phyloP scores from a whole-genome alignment of 2,888 invertebrate genomes.

The Drosophila ezoana region DNA sequence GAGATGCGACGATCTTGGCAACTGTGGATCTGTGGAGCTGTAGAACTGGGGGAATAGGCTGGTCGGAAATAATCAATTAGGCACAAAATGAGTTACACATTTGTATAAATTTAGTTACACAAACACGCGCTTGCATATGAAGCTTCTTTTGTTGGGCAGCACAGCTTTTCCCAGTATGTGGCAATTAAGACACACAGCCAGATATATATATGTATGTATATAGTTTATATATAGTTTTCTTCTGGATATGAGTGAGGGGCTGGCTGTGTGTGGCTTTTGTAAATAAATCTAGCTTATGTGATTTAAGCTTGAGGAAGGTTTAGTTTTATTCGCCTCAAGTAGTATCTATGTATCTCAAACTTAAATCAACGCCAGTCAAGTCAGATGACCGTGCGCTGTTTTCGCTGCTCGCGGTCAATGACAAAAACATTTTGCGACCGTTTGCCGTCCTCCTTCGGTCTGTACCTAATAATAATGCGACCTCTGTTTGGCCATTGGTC shows the following conservation, averaged over 20 bases:
- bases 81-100: conserved; percentile 76
- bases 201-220: neutral
- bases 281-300: conserved; percentile 75
- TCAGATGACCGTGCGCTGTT: conserved; percentile 77
- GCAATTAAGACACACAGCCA: conserved; percentile 66
- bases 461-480: conserved; percentile 31
- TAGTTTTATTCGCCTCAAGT: conserved; percentile 58
- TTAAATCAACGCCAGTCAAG: conserved; percentile 58
- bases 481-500: conserved; percentile 54
- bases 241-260: neutral
- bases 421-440: conserved; percentile 69
- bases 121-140: conserved; percentile 35
- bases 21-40: neutral
- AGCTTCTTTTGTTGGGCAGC: conserved; percentile 42
- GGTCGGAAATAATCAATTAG: conserved; percentile 82
- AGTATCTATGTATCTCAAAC: conserved; percentile 29
- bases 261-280: conserved; percentile 62
- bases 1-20: conserved; percentile 28
- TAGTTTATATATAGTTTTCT: neutral
- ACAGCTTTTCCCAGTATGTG: conserved; percentile 72
- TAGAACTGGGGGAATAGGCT: conserved; percentile 40
- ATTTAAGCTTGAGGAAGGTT: conserved; percentile 74
- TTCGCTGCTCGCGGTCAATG: conserved; percentile 73
- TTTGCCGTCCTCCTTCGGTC: neutral
- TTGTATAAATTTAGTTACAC: conserved; percentile 79